Base-by-base conservation (phyloP, 2,797 vertebrate genomes). In the Sorex maritimensis region DNA sequence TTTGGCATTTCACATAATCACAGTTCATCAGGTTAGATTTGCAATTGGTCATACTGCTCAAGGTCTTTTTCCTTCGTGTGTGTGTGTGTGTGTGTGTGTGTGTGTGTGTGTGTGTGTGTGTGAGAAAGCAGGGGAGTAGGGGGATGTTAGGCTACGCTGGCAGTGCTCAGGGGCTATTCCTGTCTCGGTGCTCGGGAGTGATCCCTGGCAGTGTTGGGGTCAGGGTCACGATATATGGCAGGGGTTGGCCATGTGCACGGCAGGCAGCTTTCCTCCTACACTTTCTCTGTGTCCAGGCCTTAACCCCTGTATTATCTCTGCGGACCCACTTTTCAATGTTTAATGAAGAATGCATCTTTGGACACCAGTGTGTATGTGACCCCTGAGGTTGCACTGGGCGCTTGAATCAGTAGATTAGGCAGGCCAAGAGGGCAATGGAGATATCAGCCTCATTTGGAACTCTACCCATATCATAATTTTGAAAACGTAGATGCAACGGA, bases 391-490 rank as follows among this genome's bases (percentile, higher is more conserved):
- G 38, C 14, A 44, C 2, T 28, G 30, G n/a, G 74, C 86, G 28
- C 55, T 78, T 71, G 52, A 89, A 44, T 44, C 41, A 71, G 58
- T 87, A 86, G 65, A 34, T 87, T 13, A 93, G 78, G 69, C 19
- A 46, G 75, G n/a, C 61, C 30, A 38, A 65, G 28, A 84, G 8
- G 44, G 19, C 38, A 55, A 41, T 38, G 55, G 44, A 73, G 77
- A 77, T 14, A 61, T 73, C 24, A 72, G 55, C 41, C n/a, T 95
- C 41, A 24, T 74, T 67, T 86, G 55, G 75, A 72, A 68, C 1
- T 82, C 71, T 68, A 26, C n/a, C 81, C 34, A 3, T 58, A n/a
- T 63, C 72, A 34, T 52, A 24, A 73, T 92, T 86, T 92, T 65
- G 82, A 67, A 88, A 81, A 87, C n/a, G 23, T 58, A 46, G 82